Conservation (phyloP, 1,140 invertebrate species). For the Phenacoccus solenopsis region DNA sequence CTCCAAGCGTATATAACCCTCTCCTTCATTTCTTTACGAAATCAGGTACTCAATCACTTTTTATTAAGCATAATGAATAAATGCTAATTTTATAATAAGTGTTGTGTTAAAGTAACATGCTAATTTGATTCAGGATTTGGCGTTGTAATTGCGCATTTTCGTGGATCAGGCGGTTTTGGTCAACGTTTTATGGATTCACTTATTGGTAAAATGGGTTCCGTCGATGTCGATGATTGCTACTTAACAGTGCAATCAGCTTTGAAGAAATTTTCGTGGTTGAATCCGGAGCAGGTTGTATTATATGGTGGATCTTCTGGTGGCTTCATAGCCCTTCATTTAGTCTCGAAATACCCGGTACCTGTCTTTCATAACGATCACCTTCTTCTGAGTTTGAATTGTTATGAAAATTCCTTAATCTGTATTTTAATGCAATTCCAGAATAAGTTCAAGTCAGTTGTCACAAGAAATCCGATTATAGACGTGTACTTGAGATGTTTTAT, state of each 20-base stretch:
- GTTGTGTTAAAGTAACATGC: too few relatives aligned
- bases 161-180: conserved; percentile 73
- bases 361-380: neutral
- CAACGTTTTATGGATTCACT: conserved; percentile 56
- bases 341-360: conserved; percentile 65
- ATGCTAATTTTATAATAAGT: too few relatives aligned
- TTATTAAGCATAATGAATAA: neutral
- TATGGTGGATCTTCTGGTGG: conserved; percentile 83
- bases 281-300: conserved; percentile 42
- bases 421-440: conserved; percentile 36
- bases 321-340: conserved; percentile 72
- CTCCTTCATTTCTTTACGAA: neutral
- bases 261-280: conserved; percentile 39
- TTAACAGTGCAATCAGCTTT: conserved; percentile 43
- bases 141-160: conserved; percentile 66
- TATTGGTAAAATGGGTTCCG: conserved; percentile 55
- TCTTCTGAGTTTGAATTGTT: too few relatives aligned
- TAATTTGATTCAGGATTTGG: conserved; percentile 51
- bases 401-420: too few relatives aligned
- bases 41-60: neutral
- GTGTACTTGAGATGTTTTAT: conserved; percentile 49
- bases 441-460: conserved; percentile 52
- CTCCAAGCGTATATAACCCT: neutral
- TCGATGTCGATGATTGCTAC: conserved; percentile 72
- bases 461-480: conserved; percentile 70